Evolutionary conservation across 2,113 vertebrate species (phyloP), one percentile per base, ranked within the genome.

Genomic region (Solea senegalensis): DNA sequence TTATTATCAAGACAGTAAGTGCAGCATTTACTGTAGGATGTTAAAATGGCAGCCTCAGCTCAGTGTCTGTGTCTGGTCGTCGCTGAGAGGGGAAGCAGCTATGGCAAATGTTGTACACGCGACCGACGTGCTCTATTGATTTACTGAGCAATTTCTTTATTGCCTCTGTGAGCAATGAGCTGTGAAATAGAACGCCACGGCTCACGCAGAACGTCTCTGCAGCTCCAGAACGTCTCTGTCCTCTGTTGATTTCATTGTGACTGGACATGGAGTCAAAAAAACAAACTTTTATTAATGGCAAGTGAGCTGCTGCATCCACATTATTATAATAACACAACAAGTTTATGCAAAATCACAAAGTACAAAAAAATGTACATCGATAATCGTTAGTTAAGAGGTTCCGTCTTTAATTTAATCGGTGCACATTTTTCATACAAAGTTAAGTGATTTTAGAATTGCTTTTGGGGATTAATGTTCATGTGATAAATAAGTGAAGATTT

Each of bases 101-200:
- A 0, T 62, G 76, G 21, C 78, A 69, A 80, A 74, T 71, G 69
- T 62, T 3, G 69, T 26, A 59, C 68, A 46, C 49, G 8, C 53
- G 39, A 3, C 74, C 44, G 39, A 86, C 81, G 79, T 46, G 63
- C 83, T 75, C 14, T 16, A 85, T 89, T 40, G 87, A 90, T 89
- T 80, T 80, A 21, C 57, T 16, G 50, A 72, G 54, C 72, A 59
- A 28, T 76, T 69, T 54, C 54, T 86, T 86, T 81, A 84, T 88
- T 80, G 74, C 57, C 57, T 52, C 55, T 44, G 41, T 60, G 56
- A 15, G 53, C 57, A 48, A 0, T 40, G 65, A 73, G 71, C 66
- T 57, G 53, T 0, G 21, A 52, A 40, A 54, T 51, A 70, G n/a
- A 70, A 43, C 43, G 12, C 50, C n/a, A 0, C 3, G 1, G 61